Conservation (phyloP, 2,113 vertebrate species). For the Sturnira hondurensis region DNA sequence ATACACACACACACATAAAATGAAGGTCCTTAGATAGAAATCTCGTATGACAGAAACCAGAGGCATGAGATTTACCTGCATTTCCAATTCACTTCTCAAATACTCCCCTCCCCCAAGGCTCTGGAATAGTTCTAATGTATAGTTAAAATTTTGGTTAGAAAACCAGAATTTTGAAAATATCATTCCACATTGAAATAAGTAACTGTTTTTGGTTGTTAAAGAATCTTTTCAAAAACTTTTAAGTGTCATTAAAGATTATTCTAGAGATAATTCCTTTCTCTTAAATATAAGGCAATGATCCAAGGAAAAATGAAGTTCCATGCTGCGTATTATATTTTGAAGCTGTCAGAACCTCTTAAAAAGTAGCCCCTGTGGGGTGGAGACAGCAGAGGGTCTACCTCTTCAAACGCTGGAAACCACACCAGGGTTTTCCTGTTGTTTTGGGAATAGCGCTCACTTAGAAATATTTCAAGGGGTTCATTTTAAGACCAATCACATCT, state of each 20-base stretch:
- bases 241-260: neutral
- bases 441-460: slow-evolving; percentile 30
- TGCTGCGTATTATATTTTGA: slow-evolving; percentile 43
- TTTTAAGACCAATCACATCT: slow-evolving; percentile 44
- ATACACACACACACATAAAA: neutral
- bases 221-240: neutral
- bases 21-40: neutral
- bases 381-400: neutral
- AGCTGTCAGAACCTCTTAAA: slow-evolving; percentile 39
- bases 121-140: neutral
- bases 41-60: neutral
- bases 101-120: neutral
- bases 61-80: neutral
- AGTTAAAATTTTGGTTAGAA: slow-evolving; percentile 6
- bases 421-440: slow-evolving; percentile 2
- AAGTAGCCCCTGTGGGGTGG: neutral
- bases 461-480: slow-evolving; percentile 53
- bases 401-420: neutral
- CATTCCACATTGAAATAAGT: neutral
- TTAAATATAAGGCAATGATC: slow-evolving; percentile 7
- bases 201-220: slow-evolving; percentile 14
- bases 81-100: neutral
- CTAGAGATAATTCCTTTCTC: neutral
- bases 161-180: neutral
- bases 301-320: slow-evolving; percentile 12